phyloP scores from a whole-genome alignment of 2,797 vertebrate species.

The Brachyalestes nurse region DNA sequence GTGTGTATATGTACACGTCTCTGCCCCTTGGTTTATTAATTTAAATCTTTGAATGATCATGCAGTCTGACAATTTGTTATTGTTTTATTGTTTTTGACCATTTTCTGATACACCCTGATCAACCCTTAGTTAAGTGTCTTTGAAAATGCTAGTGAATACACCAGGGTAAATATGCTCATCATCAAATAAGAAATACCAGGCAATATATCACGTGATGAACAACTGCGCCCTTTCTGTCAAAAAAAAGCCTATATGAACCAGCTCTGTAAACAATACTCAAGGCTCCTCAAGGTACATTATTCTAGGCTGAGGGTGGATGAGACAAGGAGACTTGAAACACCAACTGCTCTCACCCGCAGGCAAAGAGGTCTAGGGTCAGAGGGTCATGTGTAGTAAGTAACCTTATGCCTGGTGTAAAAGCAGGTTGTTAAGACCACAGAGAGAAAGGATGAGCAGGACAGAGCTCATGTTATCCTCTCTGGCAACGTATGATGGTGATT shows the following conservation, averaged over 20 bases:
- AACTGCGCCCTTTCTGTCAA: neutral
- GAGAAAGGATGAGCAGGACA: conserved; percentile 32
- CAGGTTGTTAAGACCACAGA: conserved; percentile 36
- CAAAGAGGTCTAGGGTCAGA: conserved; percentile 62
- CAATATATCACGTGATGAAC: neutral
- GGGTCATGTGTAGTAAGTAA: conserved; percentile 54
- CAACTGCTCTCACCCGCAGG: conserved; percentile 17
- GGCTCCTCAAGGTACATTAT: neutral
- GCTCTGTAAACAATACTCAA: neutral
- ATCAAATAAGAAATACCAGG: neutral
- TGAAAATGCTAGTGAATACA: too few species aligned
- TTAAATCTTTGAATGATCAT: too few species aligned
- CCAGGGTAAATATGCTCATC: too few species aligned
- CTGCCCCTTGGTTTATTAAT: too few species aligned
- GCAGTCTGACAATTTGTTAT: too few species aligned
- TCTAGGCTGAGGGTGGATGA: conserved; percentile 9
- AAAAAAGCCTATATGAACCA: neutral
- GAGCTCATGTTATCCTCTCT: conserved; percentile 19
- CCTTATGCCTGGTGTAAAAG: conserved; percentile 58
- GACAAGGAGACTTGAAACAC: conserved; percentile 4
- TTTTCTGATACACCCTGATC: too few species aligned
- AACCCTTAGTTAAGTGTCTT: too few species aligned
- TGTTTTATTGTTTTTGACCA: too few species aligned
- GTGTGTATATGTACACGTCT: too few species aligned
- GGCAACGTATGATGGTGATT: conserved; percentile 1